Percentiles rank a stretch among this genome's conserved stretches.
These are phyloP conservation scores for Drosophila repletoides DNA, from an alignment of 1,140 invertebrate species.

Conservation along the genomic window DNA sequence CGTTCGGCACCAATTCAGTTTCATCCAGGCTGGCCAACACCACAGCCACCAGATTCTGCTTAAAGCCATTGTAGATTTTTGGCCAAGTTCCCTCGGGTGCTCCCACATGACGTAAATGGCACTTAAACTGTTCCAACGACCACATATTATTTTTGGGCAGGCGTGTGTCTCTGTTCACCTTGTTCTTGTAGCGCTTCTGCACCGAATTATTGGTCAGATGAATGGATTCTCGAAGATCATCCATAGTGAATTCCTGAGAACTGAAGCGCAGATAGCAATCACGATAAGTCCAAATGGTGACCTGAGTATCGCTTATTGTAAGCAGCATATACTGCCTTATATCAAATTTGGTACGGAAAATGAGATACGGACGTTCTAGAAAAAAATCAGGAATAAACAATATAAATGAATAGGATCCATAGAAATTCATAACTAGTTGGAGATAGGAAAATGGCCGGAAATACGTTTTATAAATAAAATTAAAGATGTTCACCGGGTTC, in stretches of 20 bases:
- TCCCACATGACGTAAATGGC: slow-evolving; percentile 84
- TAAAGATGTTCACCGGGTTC: too few species aligned
- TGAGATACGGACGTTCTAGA: slow-evolving; percentile 90
- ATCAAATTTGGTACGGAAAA: slow-evolving; percentile 95
- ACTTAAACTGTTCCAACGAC: slow-evolving; percentile 90
- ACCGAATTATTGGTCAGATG: slow-evolving; percentile 96
- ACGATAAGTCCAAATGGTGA: slow-evolving; percentile 95
- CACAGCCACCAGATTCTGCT: slow-evolving; percentile 90
- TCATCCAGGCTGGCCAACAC: slow-evolving; percentile 90
- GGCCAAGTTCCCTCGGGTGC: slow-evolving; percentile 84
- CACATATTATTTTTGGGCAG: slow-evolving; percentile 93
- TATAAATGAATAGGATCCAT: too few species aligned
- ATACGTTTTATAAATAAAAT: too few species aligned
- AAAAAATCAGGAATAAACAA: slow-evolving; percentile 31
- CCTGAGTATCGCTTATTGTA: slow-evolving; percentile 88
- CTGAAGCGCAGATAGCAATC: slow-evolving; percentile 95
- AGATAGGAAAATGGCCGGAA: too few species aligned
- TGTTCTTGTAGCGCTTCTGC: slow-evolving; percentile 92
- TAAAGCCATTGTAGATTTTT: slow-evolving; percentile 93
- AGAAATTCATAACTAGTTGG: too few species aligned
- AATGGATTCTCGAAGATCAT: slow-evolving; percentile 93
- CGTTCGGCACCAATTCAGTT: slow-evolving; percentile 89
- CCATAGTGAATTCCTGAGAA: slow-evolving; percentile 92
- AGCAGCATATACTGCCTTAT: slow-evolving; percentile 95
- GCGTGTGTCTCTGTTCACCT: slow-evolving; percentile 84